Evolutionary conservation across 2,113 vertebrate species (phyloP).

Genomic region (Osmerus eperlanus): DNA sequence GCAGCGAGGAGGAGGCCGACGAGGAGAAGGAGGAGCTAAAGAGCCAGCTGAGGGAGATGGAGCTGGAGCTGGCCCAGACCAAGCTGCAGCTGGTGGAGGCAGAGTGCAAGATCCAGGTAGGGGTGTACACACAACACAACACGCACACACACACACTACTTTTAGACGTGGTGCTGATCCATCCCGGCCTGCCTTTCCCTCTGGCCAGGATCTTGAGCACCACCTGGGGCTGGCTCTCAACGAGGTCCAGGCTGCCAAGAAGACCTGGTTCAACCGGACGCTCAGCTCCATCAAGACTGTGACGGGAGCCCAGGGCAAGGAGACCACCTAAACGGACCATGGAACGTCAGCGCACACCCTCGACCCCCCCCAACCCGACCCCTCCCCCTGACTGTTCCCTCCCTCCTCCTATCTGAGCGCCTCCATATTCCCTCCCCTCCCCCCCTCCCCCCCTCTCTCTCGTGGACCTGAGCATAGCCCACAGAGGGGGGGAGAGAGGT

Average conservation of each 20-base stretch:
- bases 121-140: neutral
- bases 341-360: neutral
- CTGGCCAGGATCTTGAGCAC: slow-evolving; percentile 91
- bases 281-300: slow-evolving; percentile 98
- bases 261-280: slow-evolving; percentile 99
- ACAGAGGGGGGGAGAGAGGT: slow-evolving; percentile 29
- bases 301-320: slow-evolving; percentile 94
- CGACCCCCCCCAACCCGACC: slow-evolving; percentile 37
- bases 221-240: slow-evolving; percentile 92
- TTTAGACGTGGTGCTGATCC: neutral
- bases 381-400: slow-evolving; percentile 12
- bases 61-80: slow-evolving; percentile 96
- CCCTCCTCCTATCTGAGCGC: slow-evolving; percentile 29
- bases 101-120: slow-evolving; percentile 97
- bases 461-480: slow-evolving; percentile 38
- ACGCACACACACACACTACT: neutral
- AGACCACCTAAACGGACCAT: slow-evolving; percentile 78
- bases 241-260: slow-evolving; percentile 97
- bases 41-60: slow-evolving; percentile 96
- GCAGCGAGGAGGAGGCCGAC: slow-evolving; percentile 81
- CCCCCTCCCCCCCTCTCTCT: neutral
- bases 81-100: slow-evolving; percentile 97
- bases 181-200: neutral
- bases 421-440: slow-evolving; percentile 24
- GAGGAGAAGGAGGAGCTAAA: slow-evolving; percentile 93